phyloP scores from a whole-genome alignment of 1,140 invertebrate species.

The Pseudomyrmex flavicornis region DNA sequence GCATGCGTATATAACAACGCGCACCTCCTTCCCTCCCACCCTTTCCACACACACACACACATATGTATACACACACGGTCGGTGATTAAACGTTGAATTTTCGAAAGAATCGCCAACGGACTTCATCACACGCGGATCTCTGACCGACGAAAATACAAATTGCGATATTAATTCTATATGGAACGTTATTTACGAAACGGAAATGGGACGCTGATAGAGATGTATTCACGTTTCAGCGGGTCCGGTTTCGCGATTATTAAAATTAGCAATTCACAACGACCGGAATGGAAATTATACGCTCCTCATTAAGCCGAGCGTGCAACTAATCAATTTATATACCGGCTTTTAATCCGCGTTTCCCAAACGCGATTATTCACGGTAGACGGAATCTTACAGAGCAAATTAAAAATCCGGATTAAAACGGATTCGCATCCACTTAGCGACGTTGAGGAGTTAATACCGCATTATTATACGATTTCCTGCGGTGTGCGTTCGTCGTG shows the following conservation, averaged over 20 bases:
- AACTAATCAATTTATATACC: constrained; percentile 64
- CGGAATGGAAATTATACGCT: constrained; percentile 53
- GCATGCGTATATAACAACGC: not conserved
- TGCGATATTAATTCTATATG: constrained; percentile 57
- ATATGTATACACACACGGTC: not conserved
- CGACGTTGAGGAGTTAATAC: constrained; percentile 44
- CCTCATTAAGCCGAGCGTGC: constrained; percentile 57
- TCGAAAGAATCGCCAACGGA: constrained; percentile 43
- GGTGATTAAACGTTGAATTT: constrained; percentile 54
- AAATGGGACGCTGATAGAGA: constrained; percentile 56
- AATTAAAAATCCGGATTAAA: constrained; percentile 66
- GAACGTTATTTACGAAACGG: constrained; percentile 54
- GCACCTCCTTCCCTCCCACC: too few species aligned
- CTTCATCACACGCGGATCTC: constrained; percentile 17
- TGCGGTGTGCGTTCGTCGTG: not conserved
- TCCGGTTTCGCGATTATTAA: constrained; percentile 60
- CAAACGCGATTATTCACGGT: constrained; percentile 64
- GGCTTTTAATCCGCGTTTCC: constrained; percentile 53
- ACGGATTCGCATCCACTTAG: constrained; percentile 42
- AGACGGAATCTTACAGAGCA: constrained; percentile 56
- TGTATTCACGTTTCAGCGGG: constrained; percentile 51
- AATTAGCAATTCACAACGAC: constrained; percentile 59
- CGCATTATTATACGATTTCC: constrained; percentile 57
- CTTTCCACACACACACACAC: too few species aligned
- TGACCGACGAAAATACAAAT: constrained; percentile 61